Evolutionary conservation across 2,888 invertebrate genomes (phyloP), one percentile per base, ranked within the genome.

Genomic region (Patella ulyssiponensis): DNA sequence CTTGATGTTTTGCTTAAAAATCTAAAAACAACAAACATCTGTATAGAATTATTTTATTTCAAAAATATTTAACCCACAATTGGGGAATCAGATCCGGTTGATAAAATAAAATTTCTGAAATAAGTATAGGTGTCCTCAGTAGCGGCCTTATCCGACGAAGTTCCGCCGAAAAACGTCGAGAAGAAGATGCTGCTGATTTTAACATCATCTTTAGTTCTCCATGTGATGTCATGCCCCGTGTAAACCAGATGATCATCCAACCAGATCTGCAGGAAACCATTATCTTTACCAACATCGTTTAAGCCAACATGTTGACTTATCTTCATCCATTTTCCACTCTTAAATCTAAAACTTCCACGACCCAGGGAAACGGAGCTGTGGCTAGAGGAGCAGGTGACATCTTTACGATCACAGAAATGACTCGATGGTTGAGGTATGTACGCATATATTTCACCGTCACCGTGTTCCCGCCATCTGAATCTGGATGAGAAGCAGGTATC

Each of bases 151-250:
- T 69, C 72, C 11, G 72, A 33, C 71, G 78, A 79, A 15, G 71
- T 44, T 3, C 88, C 88, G 1, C 87, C 88, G 69, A 85, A 88
- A 76, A 87, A 86, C 20, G 86, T 87, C 0, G 86, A 86, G 75
- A 87, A 86, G 79, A 84, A 84, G 56, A 87, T 77, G 3, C 86
- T 85, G 44, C 83, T 82, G 51, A 86, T 84, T 15, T 82, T 56
- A 52, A 86, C 78, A 44, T 54, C 44, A 11, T 77, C 75, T 23
- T 82, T 78, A 33, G 75, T 76, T n/a, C 86, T 78, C 73, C 86
- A 80, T 51, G 81, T 78, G 51, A 86, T 75, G 58, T 84, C 78
- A 52, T 77, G 75, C 23, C 85, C 71, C 73, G 81, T 74, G 23
- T 82, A 56, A 72, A 80, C 77, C 58, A 58, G 69, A 0, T 69